Conservation (phyloP, 2,113 vertebrate genomes). For the Recurvirostra avosetta region DNA sequence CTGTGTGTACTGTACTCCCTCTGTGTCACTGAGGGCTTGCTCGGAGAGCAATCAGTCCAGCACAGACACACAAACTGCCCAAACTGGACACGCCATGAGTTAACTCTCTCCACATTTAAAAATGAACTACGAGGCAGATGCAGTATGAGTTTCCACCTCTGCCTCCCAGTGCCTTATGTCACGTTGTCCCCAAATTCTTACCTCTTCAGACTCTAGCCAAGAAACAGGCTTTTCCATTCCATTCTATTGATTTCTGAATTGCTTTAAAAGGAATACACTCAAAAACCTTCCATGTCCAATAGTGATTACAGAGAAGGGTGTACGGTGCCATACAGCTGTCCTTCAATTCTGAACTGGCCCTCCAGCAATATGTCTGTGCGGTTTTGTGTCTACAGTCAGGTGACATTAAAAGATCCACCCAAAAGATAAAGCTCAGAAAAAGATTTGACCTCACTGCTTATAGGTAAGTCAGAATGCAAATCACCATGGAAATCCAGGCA, state of each 20-base stretch:
- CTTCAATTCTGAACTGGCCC: background rate
- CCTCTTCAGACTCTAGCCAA: background rate
- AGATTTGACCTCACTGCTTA: background rate
- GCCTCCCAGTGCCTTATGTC: background rate
- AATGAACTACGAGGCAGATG: background rate
- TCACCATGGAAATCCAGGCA: background rate
- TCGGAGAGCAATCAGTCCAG: background rate
- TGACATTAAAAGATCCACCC: background rate
- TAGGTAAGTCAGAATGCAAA: background rate
- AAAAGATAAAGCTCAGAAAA: background rate
- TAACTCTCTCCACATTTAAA: background rate
- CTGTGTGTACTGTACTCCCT: background rate
- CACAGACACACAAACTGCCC: background rate
- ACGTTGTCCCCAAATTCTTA: background rate
- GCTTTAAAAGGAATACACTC: background rate
- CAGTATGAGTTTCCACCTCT: background rate
- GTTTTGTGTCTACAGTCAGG: background rate
- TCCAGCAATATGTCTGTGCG: background rate
- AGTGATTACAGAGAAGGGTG: background rate
- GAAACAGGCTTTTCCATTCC: background rate
- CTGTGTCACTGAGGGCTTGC: background rate
- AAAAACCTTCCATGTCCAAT: background rate
- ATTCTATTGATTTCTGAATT: background rate
- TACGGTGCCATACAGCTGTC: background rate
- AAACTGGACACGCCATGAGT: accelerated